Evolutionary conservation across 2,888 invertebrate genomes (phyloP).

Genomic region (Falcaria lacertinaria): DNA sequence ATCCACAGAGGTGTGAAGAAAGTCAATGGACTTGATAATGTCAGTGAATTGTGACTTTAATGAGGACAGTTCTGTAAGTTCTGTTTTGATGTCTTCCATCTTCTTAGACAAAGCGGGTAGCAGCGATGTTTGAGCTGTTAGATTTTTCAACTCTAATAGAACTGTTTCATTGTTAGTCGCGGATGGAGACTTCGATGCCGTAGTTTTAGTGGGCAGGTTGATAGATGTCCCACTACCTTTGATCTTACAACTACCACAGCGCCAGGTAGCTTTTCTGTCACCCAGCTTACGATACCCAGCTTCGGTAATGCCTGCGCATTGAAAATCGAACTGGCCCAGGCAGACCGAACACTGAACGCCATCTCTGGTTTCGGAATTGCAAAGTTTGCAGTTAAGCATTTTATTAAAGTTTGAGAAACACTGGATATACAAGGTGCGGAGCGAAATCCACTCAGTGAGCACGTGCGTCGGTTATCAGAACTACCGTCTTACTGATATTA

Average conservation of each 20-base stretch:
- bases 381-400: too few species aligned
- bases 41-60: background rate
- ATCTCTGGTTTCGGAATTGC: too few species aligned
- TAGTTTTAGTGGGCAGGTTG: background rate
- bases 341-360: too few species aligned
- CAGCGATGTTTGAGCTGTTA: background rate
- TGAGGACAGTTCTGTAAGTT: background rate
- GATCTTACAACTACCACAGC: background rate
- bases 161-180: background rate
- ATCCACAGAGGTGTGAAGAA: background rate
- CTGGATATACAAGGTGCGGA: too few species aligned
- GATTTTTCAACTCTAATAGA: background rate
- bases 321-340: background rate
- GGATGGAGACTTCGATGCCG: background rate
- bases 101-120: background rate
- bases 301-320: slow-evolving; percentile 4
- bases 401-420: too few species aligned
- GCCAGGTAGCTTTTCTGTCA: slow-evolving; percentile 5
- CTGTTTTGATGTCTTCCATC: background rate
- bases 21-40: background rate
- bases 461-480: too few species aligned
- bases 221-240: background rate
- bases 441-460: too few species aligned
- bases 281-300: slow-evolving; percentile 6
- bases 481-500: too few species aligned